Base-by-base conservation (phyloP, 2,888 invertebrate genomes). In the Dryocosmus kuriphilus region DNA sequence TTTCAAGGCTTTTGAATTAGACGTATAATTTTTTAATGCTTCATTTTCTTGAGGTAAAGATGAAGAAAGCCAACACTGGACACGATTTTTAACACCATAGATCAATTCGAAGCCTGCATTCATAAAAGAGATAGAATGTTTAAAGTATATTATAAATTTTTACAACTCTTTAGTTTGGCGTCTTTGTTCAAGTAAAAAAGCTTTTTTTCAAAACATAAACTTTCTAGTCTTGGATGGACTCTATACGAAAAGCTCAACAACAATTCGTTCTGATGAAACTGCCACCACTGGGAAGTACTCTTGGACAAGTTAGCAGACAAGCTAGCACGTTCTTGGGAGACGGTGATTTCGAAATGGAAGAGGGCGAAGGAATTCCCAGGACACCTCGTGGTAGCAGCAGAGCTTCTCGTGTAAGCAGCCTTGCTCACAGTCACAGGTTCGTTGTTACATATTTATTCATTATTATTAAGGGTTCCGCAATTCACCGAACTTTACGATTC, bases 361-460 rank as follows among this genome's bases (percentile, higher is more conserved):
- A 91, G 75, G 85, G 87, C 81, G 90, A 91, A 73, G 88, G 87
- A 46, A 84, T 88, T 55, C 84, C 89, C 41, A 91, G 92, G 80
- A 92, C 92, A 65, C 93, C 93, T 7, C 90, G 92, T 46, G 92
- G 92, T 24, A 91, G 91, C 41, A 94, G 94, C 62, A 90, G 94
- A 82, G 94, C 94, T 60, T 94, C 95, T 83, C 93, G 95, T 85
- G 94, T 95, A 46, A 95, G 95, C 82, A 95, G 95, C 90, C 93
- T 96, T 19, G 95, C 95, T 78, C 96, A 96, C 88, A 96, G 96
- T 85, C 95, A 96, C 90, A 94, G 94, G 94, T 94, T 89, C 83
- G 38, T 63, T 63, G 14, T 35, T 2, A n/a, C 3, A 63, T 32
- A 62, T 62, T 35, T n/a, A 62, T 32, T 62, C 30, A 32, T 19